Percentiles rank a stretch among this genome's conserved stretches.
These are phyloP conservation scores for Busseola fusca DNA, from an alignment of 2,888 invertebrate genomes.

Conservation along the genomic window DNA sequence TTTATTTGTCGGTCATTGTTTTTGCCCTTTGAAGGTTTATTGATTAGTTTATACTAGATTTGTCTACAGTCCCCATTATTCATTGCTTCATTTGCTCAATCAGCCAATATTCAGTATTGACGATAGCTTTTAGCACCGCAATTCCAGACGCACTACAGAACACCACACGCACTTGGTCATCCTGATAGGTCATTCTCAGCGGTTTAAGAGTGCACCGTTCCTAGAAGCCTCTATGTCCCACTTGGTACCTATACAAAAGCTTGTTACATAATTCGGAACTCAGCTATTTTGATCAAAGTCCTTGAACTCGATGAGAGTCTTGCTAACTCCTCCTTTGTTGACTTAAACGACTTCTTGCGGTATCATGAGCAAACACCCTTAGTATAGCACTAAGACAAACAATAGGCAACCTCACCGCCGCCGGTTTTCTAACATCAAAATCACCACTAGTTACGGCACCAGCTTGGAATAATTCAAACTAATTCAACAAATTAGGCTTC, in stretches of 20 bases:
- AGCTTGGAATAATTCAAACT: slow-evolving; percentile 20
- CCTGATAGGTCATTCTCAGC: not conserved
- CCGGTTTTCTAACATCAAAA: slow-evolving; percentile 8
- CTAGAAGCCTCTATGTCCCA: not conserved
- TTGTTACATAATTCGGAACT: not conserved
- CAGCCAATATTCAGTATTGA: not conserved
- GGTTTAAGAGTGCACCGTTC: not conserved
- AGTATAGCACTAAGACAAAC: slow-evolving; percentile 22
- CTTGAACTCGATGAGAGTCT: slow-evolving; percentile 10
- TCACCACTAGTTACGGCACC: slow-evolving; percentile 4
- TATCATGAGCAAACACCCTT: slow-evolving; percentile 6
- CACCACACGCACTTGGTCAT: not conserved
- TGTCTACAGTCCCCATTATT: slow-evolving; percentile 5
- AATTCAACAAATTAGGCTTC: slow-evolving; percentile 12
- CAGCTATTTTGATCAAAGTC: not conserved
- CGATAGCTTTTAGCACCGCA: not conserved
- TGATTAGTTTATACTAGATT: slow-evolving; percentile 10
- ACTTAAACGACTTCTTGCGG: slow-evolving; percentile 15
- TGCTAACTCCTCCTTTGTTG: not conserved
- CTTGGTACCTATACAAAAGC: not conserved
- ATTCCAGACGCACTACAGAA: too few species aligned
- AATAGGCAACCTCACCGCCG: slow-evolving; percentile 3
- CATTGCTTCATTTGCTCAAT: not conserved
- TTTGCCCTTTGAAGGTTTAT: slow-evolving; percentile 13
- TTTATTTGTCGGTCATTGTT: slow-evolving; percentile 30